Conservation (phyloP, 2,888 invertebrate species). For the Selenia dentaria region DNA sequence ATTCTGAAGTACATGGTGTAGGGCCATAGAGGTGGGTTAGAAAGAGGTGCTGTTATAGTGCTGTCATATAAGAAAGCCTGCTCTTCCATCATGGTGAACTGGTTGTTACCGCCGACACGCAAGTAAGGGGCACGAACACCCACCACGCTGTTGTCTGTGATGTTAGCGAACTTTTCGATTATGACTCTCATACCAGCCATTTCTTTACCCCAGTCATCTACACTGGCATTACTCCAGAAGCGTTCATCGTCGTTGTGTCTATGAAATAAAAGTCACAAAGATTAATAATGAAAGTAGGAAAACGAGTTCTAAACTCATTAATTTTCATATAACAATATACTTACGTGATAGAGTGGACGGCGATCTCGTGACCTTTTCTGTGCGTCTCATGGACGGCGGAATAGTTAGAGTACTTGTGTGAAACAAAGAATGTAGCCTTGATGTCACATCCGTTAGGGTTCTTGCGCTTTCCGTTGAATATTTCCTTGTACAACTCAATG, state of each 20-base stretch:
- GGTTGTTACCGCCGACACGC: conserved; percentile 97
- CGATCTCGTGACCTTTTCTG: conserved; percentile 96
- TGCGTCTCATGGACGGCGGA: conserved; percentile 96
- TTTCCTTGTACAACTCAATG: conserved; percentile 96
- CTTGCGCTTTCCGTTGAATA: conserved; percentile 94
- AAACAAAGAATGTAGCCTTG: conserved; percentile 96
- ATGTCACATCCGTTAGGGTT: conserved; percentile 97
- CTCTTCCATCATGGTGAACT: conserved; percentile 99
- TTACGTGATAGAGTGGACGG: conserved; percentile 97
- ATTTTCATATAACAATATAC: conserved; percentile 46
- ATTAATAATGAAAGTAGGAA: background rate
- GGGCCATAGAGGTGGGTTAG: conserved; percentile 97
- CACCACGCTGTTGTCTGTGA: conserved; percentile 95
- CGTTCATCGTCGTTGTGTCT: conserved; percentile 96
- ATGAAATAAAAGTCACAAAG: conserved; percentile 20
- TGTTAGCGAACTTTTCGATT: conserved; percentile 94
- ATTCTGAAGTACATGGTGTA: conserved; percentile 99
- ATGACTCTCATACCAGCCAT: conserved; percentile 97
- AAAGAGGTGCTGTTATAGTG: conserved; percentile 95
- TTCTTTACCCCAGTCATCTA: conserved; percentile 97
- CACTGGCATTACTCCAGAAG: conserved; percentile 96
- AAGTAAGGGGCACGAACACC: conserved; percentile 96
- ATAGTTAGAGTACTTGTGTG: conserved; percentile 97
- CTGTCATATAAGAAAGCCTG: conserved; percentile 98
- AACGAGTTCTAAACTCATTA: background rate